These are phyloP conservation scores for Dioctria linearis DNA, from an alignment of 2,888 invertebrate species.

Conservation along the genomic window DNA sequence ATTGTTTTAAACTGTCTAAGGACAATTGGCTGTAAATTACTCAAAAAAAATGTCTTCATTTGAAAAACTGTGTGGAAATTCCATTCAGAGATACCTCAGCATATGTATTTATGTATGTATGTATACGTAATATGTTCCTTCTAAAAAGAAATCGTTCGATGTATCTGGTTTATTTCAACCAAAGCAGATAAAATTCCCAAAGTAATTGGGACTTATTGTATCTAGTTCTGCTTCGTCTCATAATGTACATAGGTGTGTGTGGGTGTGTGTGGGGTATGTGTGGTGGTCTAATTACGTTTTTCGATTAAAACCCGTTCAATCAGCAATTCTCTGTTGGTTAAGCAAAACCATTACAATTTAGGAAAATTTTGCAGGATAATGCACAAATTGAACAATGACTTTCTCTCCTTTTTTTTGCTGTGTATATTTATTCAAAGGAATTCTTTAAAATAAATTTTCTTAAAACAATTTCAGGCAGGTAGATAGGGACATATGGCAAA, in stretches of 20 bases:
- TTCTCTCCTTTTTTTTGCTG: neutral
- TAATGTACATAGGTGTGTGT: neutral
- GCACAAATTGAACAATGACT: neutral
- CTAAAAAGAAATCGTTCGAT: neutral
- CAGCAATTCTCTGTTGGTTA: slow-evolving; percentile 14
- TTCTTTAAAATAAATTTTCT: too few species aligned
- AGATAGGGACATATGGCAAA: too few species aligned
- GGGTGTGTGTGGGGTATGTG: neutral
- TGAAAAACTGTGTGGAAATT: too few species aligned
- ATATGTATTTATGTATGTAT: too few species aligned
- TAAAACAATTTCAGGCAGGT: neutral
- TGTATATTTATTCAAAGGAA: neutral
- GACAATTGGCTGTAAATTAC: too few species aligned
- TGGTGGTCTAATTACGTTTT: slow-evolving; percentile 42
- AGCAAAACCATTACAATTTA: slow-evolving; percentile 17
- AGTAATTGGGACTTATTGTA: slow-evolving; percentile 48
- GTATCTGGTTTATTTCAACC: slow-evolving; percentile 19
- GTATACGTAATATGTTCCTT: too few species aligned
- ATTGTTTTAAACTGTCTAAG: too few species aligned
- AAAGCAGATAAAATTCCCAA: slow-evolving; percentile 11
- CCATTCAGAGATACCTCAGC: too few species aligned
- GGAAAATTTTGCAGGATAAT: slow-evolving; percentile 4
- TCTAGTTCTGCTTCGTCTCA: slow-evolving; percentile 29
- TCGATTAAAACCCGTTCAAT: slow-evolving; percentile 27
- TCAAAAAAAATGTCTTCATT: too few species aligned